Conservation (phyloP, 2,797 vertebrate genomes). For the Philypnodon macrostomus region DNA sequence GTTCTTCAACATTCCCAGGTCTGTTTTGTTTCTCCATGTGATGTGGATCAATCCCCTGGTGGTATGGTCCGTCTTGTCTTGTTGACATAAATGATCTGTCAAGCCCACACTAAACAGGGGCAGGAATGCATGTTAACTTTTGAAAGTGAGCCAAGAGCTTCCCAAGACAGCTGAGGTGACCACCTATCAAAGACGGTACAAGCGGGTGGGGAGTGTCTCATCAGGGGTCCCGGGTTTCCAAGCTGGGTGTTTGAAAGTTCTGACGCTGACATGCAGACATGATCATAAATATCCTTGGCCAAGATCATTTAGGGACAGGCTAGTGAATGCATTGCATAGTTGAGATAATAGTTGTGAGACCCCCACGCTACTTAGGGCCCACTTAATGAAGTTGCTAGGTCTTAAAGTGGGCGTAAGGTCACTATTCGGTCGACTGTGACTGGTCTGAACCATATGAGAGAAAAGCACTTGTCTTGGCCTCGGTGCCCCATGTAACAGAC, state of each 20-base stretch:
- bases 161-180: constrained; percentile 44
- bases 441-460: constrained; percentile 52
- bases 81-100: constrained; percentile 4
- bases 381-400: constrained; percentile 44
- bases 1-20: too few relatives aligned
- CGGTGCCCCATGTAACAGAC: constrained; percentile 28
- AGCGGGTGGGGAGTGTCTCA: constrained; percentile 25
- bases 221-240: constrained; percentile 29
- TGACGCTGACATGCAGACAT: constrained; percentile 30
- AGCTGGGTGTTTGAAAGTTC: constrained; percentile 20
- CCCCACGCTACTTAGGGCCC: constrained; percentile 34
- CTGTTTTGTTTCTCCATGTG: neutral
- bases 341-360: constrained; percentile 50
- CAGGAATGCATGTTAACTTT: constrained; percentile 28
- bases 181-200: constrained; percentile 20
- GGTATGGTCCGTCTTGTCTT: constrained; percentile 3
- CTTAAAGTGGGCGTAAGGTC: constrained; percentile 46
- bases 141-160: constrained; percentile 19
- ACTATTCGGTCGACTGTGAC: constrained; percentile 64
- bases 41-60: neutral
- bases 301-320: constrained; percentile 33
- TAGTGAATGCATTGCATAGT: constrained; percentile 32
- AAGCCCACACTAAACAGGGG: constrained; percentile 4
- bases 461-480: constrained; percentile 52
- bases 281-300: constrained; percentile 44